Conservation (phyloP, 2,113 vertebrate genomes). For the Polypterus senegalus region DNA sequence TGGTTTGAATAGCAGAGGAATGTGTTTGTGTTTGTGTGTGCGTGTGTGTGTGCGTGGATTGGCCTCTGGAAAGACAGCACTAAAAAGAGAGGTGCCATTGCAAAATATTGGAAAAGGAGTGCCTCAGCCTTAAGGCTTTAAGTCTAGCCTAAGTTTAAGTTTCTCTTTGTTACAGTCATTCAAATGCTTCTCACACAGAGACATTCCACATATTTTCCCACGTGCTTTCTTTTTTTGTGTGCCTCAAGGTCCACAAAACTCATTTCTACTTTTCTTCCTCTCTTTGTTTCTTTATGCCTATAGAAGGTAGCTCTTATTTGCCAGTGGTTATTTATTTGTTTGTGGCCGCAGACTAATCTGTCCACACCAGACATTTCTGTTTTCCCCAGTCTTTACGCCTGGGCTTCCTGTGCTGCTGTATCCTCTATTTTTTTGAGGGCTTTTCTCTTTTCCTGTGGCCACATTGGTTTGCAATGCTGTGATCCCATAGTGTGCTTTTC, state of each 20-base stretch:
- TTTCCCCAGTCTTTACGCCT: background rate
- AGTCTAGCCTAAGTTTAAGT: too few relatives aligned
- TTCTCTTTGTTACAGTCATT: too few relatives aligned
- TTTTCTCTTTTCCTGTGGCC: constrained; percentile 6
- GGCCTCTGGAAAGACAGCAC: too few relatives aligned
- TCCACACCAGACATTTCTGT: background rate
- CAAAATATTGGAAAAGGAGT: too few relatives aligned
- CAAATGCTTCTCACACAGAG: too few relatives aligned
- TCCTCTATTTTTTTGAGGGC: background rate
- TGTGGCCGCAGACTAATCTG: background rate
- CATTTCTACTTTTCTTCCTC: constrained; percentile 15
- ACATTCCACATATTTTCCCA: too few relatives aligned
- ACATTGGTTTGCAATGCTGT: constrained; percentile 3
- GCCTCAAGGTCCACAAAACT: background rate
- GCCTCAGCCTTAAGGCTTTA: too few relatives aligned
- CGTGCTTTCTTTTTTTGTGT: too few relatives aligned
- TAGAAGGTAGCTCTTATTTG: too few relatives aligned
- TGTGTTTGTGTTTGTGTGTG: background rate
- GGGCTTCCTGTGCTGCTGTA: constrained; percentile 3
- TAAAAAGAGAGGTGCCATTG: too few relatives aligned
- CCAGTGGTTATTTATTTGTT: background rate
- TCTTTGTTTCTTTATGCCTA: constrained; percentile 5
- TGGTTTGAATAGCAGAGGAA: background rate
- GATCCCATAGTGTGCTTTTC: background rate
- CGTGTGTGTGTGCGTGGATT: constrained; percentile 2